Evolutionary conservation across 1,140 invertebrate genomes (phyloP), one percentile per base, ranked within the genome.

Genomic region (Drosophila paulistorum): DNA sequence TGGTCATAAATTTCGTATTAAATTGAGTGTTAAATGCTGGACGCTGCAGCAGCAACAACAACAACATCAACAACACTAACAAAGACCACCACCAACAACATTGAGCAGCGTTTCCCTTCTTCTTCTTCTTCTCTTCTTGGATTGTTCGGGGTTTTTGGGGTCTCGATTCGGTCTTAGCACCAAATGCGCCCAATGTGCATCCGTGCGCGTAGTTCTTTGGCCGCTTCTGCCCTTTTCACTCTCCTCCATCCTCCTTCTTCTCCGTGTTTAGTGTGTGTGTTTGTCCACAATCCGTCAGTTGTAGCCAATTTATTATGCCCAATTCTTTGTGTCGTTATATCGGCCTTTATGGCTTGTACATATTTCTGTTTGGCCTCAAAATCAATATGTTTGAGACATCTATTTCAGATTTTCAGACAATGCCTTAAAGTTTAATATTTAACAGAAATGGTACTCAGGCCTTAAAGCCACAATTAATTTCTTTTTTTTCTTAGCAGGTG

Each of bases 21-120:
- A 87, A 87, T 87, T 87, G 84, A 87, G 84, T 87, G 84, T 87
- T 87, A 87, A 87, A 87, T 89, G 85, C 84, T 87, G 84, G 84
- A 83, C 80, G 68, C 81, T 73, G 81, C 79, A 79, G 62, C 82
- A 59, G 41, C 62, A 48, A 51, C 63, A 51, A 23, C 41, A 26
- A 14, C 42, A 30, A 11, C 81, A 75, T 71, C 79, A 79, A 51
- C n/a, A n/a, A 39, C 58, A 48, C 33, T 58, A 48, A 20, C 41
- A 45, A 42, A 14, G n/a, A 7, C 7, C 42, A 45, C 7, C 42
- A 14, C 7, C 14, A 51, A 9, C 13, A 51, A 51, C 45, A 23
- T 51, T 51, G 17, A 30, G 0, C 54, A 26, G 10, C 54, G 41
- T 11, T 48, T 7, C 39, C 58, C 11, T 17, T 37, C 45, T 26